These are phyloP conservation scores for Heliconius charithonia DNA, from an alignment of 2,888 invertebrate genomes.

Conservation along the genomic window DNA sequence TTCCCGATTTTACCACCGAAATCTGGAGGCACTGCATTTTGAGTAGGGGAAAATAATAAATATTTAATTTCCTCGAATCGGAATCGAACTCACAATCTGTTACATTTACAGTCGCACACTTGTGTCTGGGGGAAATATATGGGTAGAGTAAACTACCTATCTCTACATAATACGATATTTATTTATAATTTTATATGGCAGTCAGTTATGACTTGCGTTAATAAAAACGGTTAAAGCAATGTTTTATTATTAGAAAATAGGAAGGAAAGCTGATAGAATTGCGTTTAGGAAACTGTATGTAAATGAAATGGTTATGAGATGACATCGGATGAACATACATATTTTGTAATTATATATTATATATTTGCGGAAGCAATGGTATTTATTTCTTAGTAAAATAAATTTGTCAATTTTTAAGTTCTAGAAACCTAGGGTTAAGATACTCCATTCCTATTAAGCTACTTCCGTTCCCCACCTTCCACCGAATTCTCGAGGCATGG, in stretches of 20 bases:
- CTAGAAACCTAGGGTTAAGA: too few species aligned
- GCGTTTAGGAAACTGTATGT: conserved; percentile 56
- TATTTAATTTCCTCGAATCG: too few species aligned
- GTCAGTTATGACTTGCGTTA: conserved; percentile 41
- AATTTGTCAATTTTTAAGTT: too few species aligned
- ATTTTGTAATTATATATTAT: background rate
- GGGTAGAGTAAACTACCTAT: background rate
- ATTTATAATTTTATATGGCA: conserved; percentile 18
- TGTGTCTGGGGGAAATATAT: background rate
- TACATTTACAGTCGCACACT: too few species aligned
- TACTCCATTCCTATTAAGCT: too few species aligned
- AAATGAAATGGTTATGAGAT: conserved; percentile 52
- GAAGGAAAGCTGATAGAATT: conserved; percentile 59
- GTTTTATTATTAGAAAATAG: conserved; percentile 65
- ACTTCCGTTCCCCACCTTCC: too few species aligned
- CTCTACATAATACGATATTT: background rate
- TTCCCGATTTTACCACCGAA: too few species aligned
- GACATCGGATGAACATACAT: conserved; percentile 37
- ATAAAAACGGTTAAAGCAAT: conserved; percentile 50
- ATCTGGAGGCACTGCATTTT: too few species aligned
- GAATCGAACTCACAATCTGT: too few species aligned
- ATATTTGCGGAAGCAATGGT: background rate
- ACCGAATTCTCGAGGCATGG: too few species aligned
- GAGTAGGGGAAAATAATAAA: too few species aligned
- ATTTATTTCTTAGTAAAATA: background rate